Evolutionary conservation across 2,888 invertebrate genomes (phyloP), one percentile per base, ranked within the genome.

Genomic region (Athalia cordata): DNA sequence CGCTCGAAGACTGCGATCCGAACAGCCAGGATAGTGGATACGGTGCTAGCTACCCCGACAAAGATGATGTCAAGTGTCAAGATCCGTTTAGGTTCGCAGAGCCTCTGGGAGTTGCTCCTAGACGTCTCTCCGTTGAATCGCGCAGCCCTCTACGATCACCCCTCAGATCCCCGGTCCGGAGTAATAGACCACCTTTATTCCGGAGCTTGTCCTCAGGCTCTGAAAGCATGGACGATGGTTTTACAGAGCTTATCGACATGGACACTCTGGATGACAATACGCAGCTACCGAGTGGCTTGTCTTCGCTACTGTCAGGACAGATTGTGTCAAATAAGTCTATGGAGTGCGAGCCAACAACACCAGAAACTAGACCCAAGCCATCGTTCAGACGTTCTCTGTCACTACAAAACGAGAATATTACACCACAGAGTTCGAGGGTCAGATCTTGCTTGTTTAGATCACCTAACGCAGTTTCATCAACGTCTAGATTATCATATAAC

Each of bases 211-310:
- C 92, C 4, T 91, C 91, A 0, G 91, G 92, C 52, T 93, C 93
- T 87, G 93, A 92, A 79, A 93, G 93, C 29, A 92, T 92, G 86
- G 94, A 94, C 86, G 94, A 94, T 82, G 94, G 93, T 68, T 94
- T 93, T 84, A 91, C 93, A 86, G 94, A 94, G 70, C 90, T 94
- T 78, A 92, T 93, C 75, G 93, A 93, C 83, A 90, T 93, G 85
- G 94, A 94, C 76, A 90, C 91, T 52, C 85, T 93, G 59, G 91
- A 91, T 61, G 91, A 92, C 77, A 87, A 89, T 45, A 84, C 88
- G 62, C 89, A 89, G 59, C 86, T 93, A 45, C 94, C 94, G 8
- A 91, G 91, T 77, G 93, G 93, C 79, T 91, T 94, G 67, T 92
- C 92, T 79, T 92, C 92, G 79, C 88, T 94, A 47, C 91, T 94